Percentiles rank a stretch among this genome's conserved stretches.
These are phyloP conservation scores for Tachysurus fulvidraco DNA, from an alignment of 2,113 vertebrate species.

Conservation along the genomic window DNA sequence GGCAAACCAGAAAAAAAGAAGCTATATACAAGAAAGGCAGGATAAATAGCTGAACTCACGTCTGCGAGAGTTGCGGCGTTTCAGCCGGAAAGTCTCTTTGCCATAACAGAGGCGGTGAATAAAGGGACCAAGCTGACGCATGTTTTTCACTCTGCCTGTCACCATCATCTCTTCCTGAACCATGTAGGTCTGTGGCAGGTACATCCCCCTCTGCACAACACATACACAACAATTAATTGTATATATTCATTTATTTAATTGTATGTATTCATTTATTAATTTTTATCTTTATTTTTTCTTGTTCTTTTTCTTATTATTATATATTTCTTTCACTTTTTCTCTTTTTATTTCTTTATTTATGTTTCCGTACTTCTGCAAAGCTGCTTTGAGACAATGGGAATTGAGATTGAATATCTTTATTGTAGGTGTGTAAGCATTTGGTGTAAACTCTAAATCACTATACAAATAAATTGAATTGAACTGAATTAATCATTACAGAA, in stretches of 20 bases:
- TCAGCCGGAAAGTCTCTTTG: slow-evolving; percentile 91
- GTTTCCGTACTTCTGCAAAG: too few species aligned
- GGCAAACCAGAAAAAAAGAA: neutral
- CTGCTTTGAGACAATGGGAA: neutral
- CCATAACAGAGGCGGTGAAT: slow-evolving; percentile 88
- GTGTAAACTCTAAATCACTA: neutral
- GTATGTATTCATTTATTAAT: too few species aligned
- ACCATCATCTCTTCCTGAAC: slow-evolving; percentile 94
- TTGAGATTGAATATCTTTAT: neutral
- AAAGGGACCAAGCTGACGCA: slow-evolving; percentile 87
- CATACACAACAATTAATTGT: neutral
- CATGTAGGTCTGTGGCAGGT: slow-evolving; percentile 92
- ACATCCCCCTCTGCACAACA: slow-evolving; percentile 82
- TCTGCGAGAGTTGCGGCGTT: slow-evolving; percentile 73
- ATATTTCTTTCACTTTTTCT: too few species aligned
- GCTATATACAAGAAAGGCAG: neutral
- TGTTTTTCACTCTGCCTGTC: slow-evolving; percentile 81
- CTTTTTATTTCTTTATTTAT: too few species aligned
- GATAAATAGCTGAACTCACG: slow-evolving; percentile 72
- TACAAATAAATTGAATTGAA: too few species aligned
- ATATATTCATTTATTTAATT: too few species aligned
- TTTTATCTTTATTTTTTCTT: too few species aligned
- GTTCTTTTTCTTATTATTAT: too few species aligned
- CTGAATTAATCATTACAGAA: neutral
- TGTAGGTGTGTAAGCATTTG: neutral